These are phyloP conservation scores for Campylorhamphus procurvoides DNA, from an alignment of 2,113 vertebrate genomes.

Conservation along the genomic window DNA sequence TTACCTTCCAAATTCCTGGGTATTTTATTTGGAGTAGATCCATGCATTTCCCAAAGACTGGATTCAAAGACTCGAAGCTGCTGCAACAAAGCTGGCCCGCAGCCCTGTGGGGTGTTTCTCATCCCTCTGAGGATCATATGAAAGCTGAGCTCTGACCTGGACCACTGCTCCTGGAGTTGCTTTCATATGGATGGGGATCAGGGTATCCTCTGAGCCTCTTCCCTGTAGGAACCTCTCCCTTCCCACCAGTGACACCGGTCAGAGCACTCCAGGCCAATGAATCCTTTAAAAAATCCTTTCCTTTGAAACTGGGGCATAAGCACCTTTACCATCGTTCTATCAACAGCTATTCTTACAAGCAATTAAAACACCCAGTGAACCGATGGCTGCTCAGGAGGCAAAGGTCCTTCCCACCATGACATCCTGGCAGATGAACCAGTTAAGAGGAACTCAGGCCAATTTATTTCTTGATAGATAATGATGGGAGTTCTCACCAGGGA, in stretches of 20 bases:
- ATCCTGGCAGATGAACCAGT: slow-evolving; percentile 1
- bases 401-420: slow-evolving; percentile 7
- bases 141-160: not conserved
- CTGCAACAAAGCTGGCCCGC: not conserved
- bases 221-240: not conserved
- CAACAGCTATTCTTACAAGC: not conserved
- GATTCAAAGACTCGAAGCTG: not conserved
- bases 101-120: not conserved
- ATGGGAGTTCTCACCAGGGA: slow-evolving; percentile 58
- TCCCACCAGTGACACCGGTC: not conserved
- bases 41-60: not conserved
- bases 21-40: not conserved
- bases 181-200: not conserved
- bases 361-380: slow-evolving; percentile 44
- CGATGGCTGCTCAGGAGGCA: not conserved
- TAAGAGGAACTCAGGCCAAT: slow-evolving; percentile 51
- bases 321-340: not conserved
- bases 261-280: not conserved
- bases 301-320: not conserved
- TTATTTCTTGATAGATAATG: slow-evolving; percentile 69
- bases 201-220: not conserved
- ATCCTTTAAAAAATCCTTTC: not conserved
- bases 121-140: not conserved
- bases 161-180: not conserved
- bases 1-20: not conserved